Base-by-base conservation (phyloP, 2,113 vertebrate genomes). In the Zosterops japonicus region DNA sequence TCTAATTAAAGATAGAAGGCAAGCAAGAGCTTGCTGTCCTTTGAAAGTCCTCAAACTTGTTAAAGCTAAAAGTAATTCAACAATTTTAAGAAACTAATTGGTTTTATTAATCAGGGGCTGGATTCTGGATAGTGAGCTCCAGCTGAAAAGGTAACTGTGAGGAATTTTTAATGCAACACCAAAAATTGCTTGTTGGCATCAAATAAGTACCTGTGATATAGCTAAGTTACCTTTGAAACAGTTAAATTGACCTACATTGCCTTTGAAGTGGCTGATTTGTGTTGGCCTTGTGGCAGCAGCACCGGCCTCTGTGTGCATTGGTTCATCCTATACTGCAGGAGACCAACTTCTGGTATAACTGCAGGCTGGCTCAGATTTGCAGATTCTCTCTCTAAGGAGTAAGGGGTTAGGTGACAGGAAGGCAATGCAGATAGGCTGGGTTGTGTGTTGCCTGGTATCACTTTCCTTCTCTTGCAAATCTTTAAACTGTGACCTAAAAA, bases 1-100 rank as follows among this genome's bases (percentile, higher is more conserved):
- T 87, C 61, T 93, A 92, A 94, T 89, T 94, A 79, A 95, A 96
- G 92, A 71, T 35, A 64, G 69, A 89, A 76, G 76, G 84, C 68
- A 89, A 95, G 23, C 28, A 78, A 49, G 65, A 94, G 22, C 53
- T 71, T 84, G 35, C 55, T 85, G 61, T 89, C 61, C 65, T 94
- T 95, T 79, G 31, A 46, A 95, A 91, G 42, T 83, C 65, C 77
- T 94, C 77, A 93, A 75, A 84, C 44, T 87, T 86, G 50, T 55
- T 85, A 72, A 89, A 89, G 36, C 25, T 69, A 53, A 41, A 95
- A 68, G n/a, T 64, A 84, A 79, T 84, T 84, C 17, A 89, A 89
- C 5, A 72, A 53, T 79, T 76, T 64, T 56, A 84, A 84, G 57
- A 39, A 93, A 89, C 71, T 89, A 74, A 60, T 84, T 41, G 12